A percentile compares a stretch with the other conserved stretches of the same genome.
Conservation (phyloP, 2,113 vertebrate genomes). For the Platycercus adscitus region DNA sequence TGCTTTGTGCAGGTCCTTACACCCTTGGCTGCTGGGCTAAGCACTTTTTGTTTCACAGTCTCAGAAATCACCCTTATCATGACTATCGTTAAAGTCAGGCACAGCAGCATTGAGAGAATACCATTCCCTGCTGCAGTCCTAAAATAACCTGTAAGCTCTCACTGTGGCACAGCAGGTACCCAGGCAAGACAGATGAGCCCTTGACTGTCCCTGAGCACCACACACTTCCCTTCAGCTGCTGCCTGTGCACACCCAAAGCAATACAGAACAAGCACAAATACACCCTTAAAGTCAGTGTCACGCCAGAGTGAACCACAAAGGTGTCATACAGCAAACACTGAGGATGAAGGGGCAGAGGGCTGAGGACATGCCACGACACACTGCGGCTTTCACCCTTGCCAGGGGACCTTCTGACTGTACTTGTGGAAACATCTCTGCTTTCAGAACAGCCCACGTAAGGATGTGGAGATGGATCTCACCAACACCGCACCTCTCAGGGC, state of each 20-base stretch:
- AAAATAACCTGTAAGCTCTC: neutral
- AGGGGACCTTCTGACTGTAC: neutral
- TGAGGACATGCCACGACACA: neutral
- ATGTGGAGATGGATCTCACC: neutral
- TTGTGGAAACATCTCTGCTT: neutral
- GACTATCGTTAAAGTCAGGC: neutral
- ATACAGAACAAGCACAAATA: neutral
- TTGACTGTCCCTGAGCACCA: neutral
- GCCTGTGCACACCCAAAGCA: neutral
- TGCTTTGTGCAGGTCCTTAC: neutral
- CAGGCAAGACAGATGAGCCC: rapidly evolving
- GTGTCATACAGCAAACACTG: neutral
- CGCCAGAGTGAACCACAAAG: neutral
- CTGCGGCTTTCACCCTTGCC: neutral
- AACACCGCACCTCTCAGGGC: neutral
- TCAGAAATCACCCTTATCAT: neutral
- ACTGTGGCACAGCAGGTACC: neutral
- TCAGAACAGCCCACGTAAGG: neutral
- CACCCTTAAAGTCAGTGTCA: neutral
- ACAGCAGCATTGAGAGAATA: neutral
- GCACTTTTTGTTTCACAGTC: rapidly evolving
- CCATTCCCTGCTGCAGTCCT: rapidly evolving
- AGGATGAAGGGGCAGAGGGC: neutral
- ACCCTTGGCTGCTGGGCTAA: neutral
- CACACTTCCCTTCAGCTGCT: neutral